Evolutionary conservation across 2,113 vertebrate genomes (phyloP).

Genomic region (Hippocampus mohnikei): DNA sequence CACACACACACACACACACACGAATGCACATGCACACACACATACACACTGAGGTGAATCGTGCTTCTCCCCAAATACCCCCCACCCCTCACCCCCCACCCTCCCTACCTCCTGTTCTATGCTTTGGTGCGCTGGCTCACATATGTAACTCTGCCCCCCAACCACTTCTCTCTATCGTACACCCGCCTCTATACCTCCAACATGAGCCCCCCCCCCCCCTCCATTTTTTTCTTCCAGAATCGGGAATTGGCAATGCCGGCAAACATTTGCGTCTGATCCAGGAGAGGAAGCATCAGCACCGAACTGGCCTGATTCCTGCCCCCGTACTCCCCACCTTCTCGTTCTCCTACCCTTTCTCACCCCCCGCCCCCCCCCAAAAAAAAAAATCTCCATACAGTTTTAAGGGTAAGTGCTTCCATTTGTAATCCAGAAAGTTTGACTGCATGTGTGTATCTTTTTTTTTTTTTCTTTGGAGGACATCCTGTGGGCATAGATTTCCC

Average conservation of each 20-base stretch:
- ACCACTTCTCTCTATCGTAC: constrained; percentile 15
- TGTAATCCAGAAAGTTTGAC: constrained; percentile 34
- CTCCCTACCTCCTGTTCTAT: constrained; percentile 39
- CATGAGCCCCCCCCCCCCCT: constrained; percentile 10
- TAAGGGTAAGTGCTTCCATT: constrained; percentile 58
- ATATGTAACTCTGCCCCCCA: constrained; percentile 54
- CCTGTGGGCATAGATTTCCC: neutral
- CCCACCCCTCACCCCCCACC: constrained; percentile 8
- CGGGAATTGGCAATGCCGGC: constrained; percentile 60
- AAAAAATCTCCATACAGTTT: constrained; percentile 7
- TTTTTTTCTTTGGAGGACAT: constrained; percentile 16
- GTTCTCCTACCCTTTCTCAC: neutral
- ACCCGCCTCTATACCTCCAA: constrained; percentile 14
- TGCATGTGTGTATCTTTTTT: constrained; percentile 4
- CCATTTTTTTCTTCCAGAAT: constrained; percentile 53
- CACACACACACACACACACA: neutral
- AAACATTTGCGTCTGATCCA: constrained; percentile 71
- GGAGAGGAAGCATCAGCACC: constrained; percentile 69
- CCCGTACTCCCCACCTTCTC: neutral
- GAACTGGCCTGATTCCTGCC: constrained; percentile 70
- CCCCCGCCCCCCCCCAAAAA: neutral
- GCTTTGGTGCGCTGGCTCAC: constrained; percentile 59
- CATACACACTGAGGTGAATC: constrained; percentile 22
- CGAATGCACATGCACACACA: constrained; percentile 26
- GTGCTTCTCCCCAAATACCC: constrained; percentile 6